Conservation (phyloP, 2,797 vertebrate genomes). For the Ataeniobius toweri region DNA sequence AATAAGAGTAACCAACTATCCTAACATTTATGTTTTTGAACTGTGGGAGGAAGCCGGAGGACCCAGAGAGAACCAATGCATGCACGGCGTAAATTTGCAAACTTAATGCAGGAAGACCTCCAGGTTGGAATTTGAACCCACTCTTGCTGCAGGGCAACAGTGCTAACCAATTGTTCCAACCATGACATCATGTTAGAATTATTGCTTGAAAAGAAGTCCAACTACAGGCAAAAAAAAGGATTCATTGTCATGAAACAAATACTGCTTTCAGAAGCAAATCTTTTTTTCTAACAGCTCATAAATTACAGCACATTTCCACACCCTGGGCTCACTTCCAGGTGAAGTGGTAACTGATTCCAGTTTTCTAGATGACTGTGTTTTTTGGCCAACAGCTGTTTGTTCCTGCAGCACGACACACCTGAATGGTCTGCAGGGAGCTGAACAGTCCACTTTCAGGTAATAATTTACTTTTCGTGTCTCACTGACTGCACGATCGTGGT, state of each 20-base stretch:
- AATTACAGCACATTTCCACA: not conserved
- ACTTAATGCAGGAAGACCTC: not conserved
- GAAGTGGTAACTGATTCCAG: slow-evolving; percentile 11
- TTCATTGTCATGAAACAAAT: not conserved
- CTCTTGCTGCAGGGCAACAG: not conserved
- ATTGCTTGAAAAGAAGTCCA: too few relatives aligned
- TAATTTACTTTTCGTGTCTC: slow-evolving; percentile 29
- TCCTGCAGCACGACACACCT: slow-evolving; percentile 28
- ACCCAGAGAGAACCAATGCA: not conserved
- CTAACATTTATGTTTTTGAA: too few relatives aligned
- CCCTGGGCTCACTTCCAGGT: not conserved
- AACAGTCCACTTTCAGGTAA: slow-evolving; percentile 23
- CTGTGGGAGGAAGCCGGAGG: too few relatives aligned
- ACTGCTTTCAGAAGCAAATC: not conserved
- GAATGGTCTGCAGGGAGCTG: slow-evolving; percentile 11
- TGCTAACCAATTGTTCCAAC: too few relatives aligned
- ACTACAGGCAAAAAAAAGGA: not conserved
- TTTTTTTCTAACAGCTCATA: not conserved
- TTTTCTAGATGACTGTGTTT: slow-evolving; percentile 39
- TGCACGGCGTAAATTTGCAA: not conserved
- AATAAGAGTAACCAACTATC: too few relatives aligned
- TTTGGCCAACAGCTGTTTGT: slow-evolving; percentile 33
- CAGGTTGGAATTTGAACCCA: too few relatives aligned
- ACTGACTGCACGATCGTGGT: not conserved
- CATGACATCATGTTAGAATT: not conserved